Percentiles rank a stretch among this genome's conserved stretches.
Conservation (phyloP, 2,113 vertebrate species). For the Hypanus sabinus region DNA sequence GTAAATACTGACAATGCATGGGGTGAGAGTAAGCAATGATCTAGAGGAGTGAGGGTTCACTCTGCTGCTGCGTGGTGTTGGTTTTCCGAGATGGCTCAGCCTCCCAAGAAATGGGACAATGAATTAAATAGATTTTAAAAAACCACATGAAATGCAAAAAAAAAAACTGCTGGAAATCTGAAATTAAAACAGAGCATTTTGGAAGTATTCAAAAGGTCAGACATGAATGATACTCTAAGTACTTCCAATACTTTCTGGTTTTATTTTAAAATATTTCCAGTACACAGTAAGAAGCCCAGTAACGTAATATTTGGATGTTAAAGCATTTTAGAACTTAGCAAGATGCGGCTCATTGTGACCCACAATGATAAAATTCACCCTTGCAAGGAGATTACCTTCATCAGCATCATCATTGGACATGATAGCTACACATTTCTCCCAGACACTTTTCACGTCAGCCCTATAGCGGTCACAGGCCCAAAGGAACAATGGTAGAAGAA, state of each 20-base stretch:
- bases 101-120: neutral
- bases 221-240: too few relatives aligned
- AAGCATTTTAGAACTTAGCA: neutral
- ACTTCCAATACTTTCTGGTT: too few relatives aligned
- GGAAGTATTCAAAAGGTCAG: too few relatives aligned
- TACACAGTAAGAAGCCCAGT: neutral
- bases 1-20: too few relatives aligned
- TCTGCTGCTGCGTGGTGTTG: too few relatives aligned
- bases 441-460: conserved; percentile 72
- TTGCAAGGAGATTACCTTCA: conserved; percentile 59
- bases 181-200: too few relatives aligned
- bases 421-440: conserved; percentile 81
- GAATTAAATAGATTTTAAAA: neutral
- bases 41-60: too few relatives aligned
- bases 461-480: conserved; percentile 88
- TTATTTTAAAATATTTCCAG: neutral
- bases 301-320: neutral
- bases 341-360: neutral
- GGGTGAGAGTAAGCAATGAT: too few relatives aligned
- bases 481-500: conserved; percentile 77
- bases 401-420: conserved; percentile 77
- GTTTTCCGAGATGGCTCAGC: too few relatives aligned
- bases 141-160: too few relatives aligned
- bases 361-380: neutral
- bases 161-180: too few relatives aligned